phyloP scores from a whole-genome alignment of 2,113 vertebrate species.

The Vicugna pacos region DNA sequence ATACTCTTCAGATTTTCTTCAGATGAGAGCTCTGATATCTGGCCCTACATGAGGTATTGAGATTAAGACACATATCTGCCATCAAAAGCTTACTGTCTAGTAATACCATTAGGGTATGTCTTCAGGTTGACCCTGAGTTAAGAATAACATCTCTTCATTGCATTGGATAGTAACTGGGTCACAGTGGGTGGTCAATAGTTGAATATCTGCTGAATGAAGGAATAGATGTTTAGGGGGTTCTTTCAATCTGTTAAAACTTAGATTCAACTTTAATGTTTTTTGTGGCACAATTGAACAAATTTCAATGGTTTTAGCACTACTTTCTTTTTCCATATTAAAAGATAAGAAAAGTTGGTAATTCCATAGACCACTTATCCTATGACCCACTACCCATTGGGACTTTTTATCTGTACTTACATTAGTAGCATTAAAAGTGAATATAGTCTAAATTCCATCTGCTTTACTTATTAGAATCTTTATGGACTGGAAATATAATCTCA shows the following conservation, averaged over 20 bases:
- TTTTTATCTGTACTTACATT: background rate
- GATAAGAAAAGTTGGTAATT: background rate
- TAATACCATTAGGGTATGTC: background rate
- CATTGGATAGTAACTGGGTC: background rate
- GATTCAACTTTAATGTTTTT: background rate
- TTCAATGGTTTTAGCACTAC: background rate
- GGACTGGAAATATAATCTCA: background rate
- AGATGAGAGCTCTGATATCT: background rate
- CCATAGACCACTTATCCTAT: background rate
- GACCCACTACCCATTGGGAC: background rate
- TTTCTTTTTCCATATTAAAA: background rate
- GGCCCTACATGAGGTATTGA: background rate
- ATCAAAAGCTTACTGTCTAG: background rate
- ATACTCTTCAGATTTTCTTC: slow-evolving; percentile 26
- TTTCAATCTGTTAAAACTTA: background rate
- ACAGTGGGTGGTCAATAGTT: background rate
- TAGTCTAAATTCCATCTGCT: background rate
- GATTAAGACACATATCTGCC: slow-evolving; percentile 1
- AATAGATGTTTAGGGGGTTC: background rate
- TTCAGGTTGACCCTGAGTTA: slow-evolving; percentile 26
- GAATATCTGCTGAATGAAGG: background rate
- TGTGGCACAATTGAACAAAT: background rate
- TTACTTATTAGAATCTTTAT: background rate
- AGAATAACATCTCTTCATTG: background rate
- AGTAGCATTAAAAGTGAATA: background rate